These are phyloP conservation scores for Archilochus colubris DNA, from an alignment of 2,113 vertebrate species.

Conservation along the genomic window DNA sequence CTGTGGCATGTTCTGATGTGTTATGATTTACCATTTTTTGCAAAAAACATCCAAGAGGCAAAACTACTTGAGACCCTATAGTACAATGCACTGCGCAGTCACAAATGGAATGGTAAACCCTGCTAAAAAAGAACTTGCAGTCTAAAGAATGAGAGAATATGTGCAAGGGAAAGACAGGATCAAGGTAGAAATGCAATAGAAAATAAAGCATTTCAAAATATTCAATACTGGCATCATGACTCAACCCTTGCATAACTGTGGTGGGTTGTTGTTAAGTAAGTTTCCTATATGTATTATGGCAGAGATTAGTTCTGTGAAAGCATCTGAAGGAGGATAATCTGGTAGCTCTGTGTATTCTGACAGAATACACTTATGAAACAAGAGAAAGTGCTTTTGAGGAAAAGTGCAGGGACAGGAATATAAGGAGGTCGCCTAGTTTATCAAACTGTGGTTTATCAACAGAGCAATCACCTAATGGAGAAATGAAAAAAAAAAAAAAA, in stretches of 20 bases:
- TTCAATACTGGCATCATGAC: constrained; percentile 32
- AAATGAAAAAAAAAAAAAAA: background rate
- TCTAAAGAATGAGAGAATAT: background rate
- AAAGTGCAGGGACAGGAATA: background rate
- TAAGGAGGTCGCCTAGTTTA: background rate
- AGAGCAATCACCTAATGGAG: background rate
- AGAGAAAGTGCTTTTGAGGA: constrained; percentile 34
- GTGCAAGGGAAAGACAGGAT: background rate
- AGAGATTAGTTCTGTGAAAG: constrained; percentile 63
- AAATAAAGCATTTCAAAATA: constrained; percentile 53
- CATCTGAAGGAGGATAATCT: constrained; percentile 64
- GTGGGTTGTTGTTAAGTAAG: constrained; percentile 63
- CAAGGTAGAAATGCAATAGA: constrained; percentile 8
- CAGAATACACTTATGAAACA: background rate
- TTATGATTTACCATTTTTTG: background rate
- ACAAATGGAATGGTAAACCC: background rate
- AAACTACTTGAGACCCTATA: background rate
- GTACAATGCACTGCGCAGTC: background rate
- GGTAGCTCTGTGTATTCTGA: constrained; percentile 31
- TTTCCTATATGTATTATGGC: constrained; percentile 59
- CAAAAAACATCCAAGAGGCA: background rate
- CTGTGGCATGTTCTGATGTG: background rate
- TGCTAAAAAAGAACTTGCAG: background rate
- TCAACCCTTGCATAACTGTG: constrained; percentile 65
- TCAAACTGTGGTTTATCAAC: background rate